A percentile compares a stretch with the other conserved stretches of the same genome.
These are phyloP conservation scores for Dromococcyx pavoninus DNA, from an alignment of 2,797 vertebrate species.

Conservation along the genomic window DNA sequence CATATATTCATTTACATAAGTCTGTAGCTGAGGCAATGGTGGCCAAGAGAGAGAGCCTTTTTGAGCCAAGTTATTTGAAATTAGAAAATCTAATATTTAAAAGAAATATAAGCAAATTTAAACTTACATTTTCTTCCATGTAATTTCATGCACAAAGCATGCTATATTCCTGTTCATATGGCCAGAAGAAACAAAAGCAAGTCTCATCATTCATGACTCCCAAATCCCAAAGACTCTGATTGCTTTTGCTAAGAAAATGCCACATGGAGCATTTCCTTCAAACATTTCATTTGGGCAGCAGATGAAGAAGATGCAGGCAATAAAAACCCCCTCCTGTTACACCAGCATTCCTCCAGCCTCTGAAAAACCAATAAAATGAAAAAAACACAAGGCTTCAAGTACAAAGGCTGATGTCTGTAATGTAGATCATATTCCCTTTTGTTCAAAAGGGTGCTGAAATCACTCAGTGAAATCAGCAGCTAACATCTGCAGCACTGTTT, in stretches of 20 bases:
- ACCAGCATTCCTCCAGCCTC: neutral
- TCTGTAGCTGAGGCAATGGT: neutral
- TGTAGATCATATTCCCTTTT: rapidly evolving
- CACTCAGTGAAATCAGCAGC: neutral
- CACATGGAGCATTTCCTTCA: neutral
- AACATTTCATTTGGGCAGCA: neutral
- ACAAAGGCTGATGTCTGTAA: neutral
- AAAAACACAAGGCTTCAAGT: neutral
- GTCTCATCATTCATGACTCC: no score
- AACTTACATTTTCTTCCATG: neutral
- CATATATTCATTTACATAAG: neutral
- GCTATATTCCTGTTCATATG: neutral
- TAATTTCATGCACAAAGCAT: neutral
- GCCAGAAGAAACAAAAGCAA: neutral
- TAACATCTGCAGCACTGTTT: neutral
- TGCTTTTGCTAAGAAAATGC: neutral
- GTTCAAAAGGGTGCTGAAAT: neutral
- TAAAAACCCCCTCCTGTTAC: neutral
- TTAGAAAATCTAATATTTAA: neutral
- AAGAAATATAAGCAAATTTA: neutral
- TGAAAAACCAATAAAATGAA: neutral
- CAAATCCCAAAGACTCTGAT: no score
- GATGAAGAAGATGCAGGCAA: neutral
- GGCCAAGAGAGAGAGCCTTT: neutral
- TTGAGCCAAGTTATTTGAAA: neutral